These are phyloP conservation scores for Drosophila malerkotliana DNA, from an alignment of 1,140 invertebrate species.

Conservation along the genomic window DNA sequence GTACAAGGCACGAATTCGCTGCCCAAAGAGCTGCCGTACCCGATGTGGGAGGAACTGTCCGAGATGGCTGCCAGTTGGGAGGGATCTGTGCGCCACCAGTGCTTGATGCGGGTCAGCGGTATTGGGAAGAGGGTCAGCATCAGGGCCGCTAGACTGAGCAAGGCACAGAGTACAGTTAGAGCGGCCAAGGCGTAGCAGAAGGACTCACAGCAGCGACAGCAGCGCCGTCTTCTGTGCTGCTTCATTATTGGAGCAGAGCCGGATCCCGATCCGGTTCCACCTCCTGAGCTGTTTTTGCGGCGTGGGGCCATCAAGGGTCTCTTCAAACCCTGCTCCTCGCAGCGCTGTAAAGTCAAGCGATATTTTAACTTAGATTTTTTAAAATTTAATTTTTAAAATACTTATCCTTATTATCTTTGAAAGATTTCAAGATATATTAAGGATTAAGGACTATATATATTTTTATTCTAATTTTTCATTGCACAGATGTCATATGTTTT, in stretches of 20 bases:
- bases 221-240: constrained; percentile 84
- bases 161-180: constrained; percentile 84
- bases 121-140: constrained; percentile 88
- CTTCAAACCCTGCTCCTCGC: constrained; percentile 89
- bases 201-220: constrained; percentile 86
- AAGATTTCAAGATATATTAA: neutral
- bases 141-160: constrained; percentile 87
- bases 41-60: constrained; percentile 2
- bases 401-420: no score
- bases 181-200: constrained; percentile 87
- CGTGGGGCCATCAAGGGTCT: constrained; percentile 90
- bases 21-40: constrained; percentile 67
- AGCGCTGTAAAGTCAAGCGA: constrained; percentile 85
- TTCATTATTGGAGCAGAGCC: constrained; percentile 84
- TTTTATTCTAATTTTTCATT: no score
- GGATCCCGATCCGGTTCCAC: constrained; percentile 62
- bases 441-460: no score
- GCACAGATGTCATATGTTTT: no score
- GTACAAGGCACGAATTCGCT: constrained; percentile 87
- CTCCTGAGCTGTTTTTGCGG: constrained; percentile 83
- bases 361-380: neutral
- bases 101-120: constrained; percentile 86
- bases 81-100: constrained; percentile 85
- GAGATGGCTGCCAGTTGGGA: constrained; percentile 21
- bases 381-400: neutral